Base-by-base conservation (phyloP, 64 coral and sea anemone species). In the Porites australiensis region DNA sequence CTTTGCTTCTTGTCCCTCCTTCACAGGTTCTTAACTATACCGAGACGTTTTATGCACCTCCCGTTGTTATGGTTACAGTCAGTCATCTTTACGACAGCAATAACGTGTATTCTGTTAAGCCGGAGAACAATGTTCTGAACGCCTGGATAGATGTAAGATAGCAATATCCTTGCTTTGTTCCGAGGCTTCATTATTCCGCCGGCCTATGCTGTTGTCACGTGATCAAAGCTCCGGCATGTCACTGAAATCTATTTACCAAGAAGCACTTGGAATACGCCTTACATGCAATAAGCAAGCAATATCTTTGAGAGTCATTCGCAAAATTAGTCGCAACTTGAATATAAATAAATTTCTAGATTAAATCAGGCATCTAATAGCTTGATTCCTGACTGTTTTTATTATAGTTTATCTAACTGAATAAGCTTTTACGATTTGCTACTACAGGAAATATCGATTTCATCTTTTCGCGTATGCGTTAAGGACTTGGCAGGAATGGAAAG, bases 11-110 rank as follows among this genome's bases (percentile, higher is more conserved):
- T 79, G 15, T 47, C 18, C 12, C 68, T 79, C 20, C 8, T 79
- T 64, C 5, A 55, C 77, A 90, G 89, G 69, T 81, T 6, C 53
- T 70, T 15, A 90, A 90, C 9, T 90, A 82, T 49, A 82, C 50
- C 19, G 53, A 82, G n/a, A 14, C 54, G 10, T 90, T 90, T 60
- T 90, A 81, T 58, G 64, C 89, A 49, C 87, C 87, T 13, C 93
- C 93, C 15, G 93, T 94, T 53, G 88, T 94, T 53, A 77, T 89
- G 58, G 49, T 58, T 15, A 94, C 79, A 53, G 70, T 81, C 16
- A 94, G 53, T 76, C 90, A 92, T 68, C 58, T 76, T 21, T 94
- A 89, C 16, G 58, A 86, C 22, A 89, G 79, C 72, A 70, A 67
- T 5, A 74, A 94, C 79, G 57, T 73, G 5, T 84, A 82, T 53